phyloP scores from a whole-genome alignment of 1,140 invertebrate species.

The Bombus huntii region DNA sequence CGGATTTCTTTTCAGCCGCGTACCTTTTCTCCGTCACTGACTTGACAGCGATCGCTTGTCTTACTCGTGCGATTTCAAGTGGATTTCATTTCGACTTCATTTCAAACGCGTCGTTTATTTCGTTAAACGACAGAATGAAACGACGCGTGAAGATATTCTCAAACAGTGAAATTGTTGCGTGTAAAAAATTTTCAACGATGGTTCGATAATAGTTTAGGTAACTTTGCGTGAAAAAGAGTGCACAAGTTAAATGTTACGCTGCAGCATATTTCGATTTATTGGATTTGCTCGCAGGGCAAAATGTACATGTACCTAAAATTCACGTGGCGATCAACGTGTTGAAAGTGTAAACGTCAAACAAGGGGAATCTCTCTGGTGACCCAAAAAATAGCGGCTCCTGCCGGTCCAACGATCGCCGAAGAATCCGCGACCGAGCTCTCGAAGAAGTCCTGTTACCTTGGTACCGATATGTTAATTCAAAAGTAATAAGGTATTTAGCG shows the following conservation, averaged over 20 bases:
- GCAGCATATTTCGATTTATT: too few species aligned
- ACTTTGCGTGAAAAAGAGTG: too few species aligned
- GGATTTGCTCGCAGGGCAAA: too few species aligned
- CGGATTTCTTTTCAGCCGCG: constrained; percentile 1
- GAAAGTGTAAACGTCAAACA: not conserved
- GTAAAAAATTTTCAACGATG: not conserved
- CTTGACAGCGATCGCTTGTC: not conserved
- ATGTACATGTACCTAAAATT: too few species aligned
- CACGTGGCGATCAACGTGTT: too few species aligned
- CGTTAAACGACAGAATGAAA: too few species aligned
- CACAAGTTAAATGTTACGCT: too few species aligned
- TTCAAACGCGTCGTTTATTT: not conserved
- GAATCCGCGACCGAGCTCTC: constrained; percentile 36
- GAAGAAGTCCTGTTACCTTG: constrained; percentile 67
- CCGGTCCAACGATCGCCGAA: constrained; percentile 11
- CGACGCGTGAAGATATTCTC: not conserved
- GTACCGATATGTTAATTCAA: constrained; percentile 72
- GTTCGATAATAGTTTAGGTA: too few species aligned
- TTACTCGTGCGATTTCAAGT: not conserved
- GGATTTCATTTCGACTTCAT: not conserved
- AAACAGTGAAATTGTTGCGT: not conserved
- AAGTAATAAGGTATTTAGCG: constrained; percentile 73
- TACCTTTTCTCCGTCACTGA: not conserved
- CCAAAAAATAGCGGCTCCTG: constrained; percentile 36
- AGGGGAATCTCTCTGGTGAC: not conserved